A percentile compares a stretch with the other conserved stretches of the same genome.
These are phyloP conservation scores for Characodon lateralis DNA, from an alignment of 2,797 vertebrate species.

Conservation along the genomic window DNA sequence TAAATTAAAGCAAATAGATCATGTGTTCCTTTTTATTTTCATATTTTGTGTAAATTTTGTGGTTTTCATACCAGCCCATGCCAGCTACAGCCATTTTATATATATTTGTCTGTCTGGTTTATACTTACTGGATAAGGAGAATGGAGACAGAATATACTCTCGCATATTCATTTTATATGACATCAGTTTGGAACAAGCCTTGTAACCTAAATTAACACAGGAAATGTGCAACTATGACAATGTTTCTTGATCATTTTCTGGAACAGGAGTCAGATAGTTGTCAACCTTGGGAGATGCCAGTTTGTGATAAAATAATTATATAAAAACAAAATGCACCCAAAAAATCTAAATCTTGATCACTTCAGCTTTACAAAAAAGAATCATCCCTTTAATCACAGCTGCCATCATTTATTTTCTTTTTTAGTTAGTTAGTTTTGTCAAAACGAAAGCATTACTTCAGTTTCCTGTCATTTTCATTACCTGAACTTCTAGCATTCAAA, in stretches of 20 bases:
- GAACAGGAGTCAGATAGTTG: too few relatives aligned
- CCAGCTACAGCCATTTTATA: too few relatives aligned
- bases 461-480: not conserved
- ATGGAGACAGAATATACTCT: too few relatives aligned
- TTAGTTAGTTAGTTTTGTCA: not conserved
- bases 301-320: not conserved
- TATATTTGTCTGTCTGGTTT: too few relatives aligned
- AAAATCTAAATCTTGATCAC: not conserved
- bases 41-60: too few relatives aligned
- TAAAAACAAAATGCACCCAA: not conserved
- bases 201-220: too few relatives aligned
- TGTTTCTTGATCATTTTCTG: too few relatives aligned
- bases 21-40: too few relatives aligned
- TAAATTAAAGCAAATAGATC: too few relatives aligned
- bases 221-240: not conserved
- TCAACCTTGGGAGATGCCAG: not conserved
- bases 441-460: not conserved
- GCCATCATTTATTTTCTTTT: not conserved
- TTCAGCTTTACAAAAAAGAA: not conserved
- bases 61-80: too few relatives aligned
- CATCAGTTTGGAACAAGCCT: too few relatives aligned
- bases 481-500: not conserved
- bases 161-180: too few relatives aligned
- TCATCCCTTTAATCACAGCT: not conserved
- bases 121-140: not conserved